Conservation (phyloP, 2,797 vertebrate genomes). For the Argentina silus region DNA sequence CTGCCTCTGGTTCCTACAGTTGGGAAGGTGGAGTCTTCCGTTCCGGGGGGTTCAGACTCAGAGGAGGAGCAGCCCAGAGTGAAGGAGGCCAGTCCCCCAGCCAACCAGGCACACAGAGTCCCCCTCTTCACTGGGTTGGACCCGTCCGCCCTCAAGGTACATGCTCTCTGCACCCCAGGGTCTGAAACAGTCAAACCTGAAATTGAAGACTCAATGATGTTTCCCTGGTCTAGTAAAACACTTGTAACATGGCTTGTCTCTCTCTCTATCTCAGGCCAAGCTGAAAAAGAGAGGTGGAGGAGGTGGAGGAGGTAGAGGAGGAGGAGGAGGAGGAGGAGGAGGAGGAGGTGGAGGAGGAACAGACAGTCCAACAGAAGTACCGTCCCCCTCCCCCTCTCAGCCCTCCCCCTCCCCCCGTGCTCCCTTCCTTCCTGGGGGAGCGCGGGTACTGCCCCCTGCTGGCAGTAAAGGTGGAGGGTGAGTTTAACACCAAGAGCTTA, state of each 20-base stretch:
- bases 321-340: slow-evolving; percentile 22
- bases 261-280: slow-evolving; percentile 76
- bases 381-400: slow-evolving; percentile 58
- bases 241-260: neutral
- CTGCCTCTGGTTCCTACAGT: slow-evolving; percentile 35
- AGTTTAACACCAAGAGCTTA: slow-evolving; percentile 31
- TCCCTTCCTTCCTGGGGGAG: slow-evolving; percentile 67
- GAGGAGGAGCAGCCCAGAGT: slow-evolving; percentile 61
- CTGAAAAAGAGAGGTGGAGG: slow-evolving; percentile 71
- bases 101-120: slow-evolving; percentile 73
- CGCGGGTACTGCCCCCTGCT: slow-evolving; percentile 80
- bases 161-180: neutral
- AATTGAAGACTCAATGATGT: too few relatives aligned
- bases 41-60: slow-evolving; percentile 52
- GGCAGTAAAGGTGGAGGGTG: slow-evolving; percentile 79
- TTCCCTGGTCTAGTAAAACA: neutral
- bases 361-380: slow-evolving; percentile 64
- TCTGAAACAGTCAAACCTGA: neutral
- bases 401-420: slow-evolving; percentile 74
- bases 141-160: slow-evolving; percentile 82
- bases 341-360: slow-evolving; percentile 50
- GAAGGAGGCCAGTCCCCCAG: slow-evolving; percentile 33
- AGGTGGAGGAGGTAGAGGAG: neutral
- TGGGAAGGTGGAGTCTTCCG: slow-evolving; percentile 21
- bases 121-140: slow-evolving; percentile 84